Conservation (phyloP, 2,113 vertebrate genomes). For the Ctenodactylus gundi region DNA sequence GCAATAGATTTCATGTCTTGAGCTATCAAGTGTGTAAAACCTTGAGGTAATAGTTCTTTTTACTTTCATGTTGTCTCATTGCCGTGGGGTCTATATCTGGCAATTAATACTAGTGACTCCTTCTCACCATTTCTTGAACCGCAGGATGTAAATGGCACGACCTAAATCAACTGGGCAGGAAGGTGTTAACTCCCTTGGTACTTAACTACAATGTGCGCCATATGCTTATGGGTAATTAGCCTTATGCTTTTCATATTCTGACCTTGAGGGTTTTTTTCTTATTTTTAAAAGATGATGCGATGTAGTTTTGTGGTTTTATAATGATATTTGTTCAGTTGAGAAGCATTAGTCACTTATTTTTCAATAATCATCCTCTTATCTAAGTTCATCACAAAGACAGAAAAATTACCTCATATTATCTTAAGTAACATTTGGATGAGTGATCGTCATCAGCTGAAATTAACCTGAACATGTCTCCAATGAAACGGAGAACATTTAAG, state of each 20-base stretch:
- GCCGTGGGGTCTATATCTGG: conserved; percentile 41
- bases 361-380: conserved; percentile 46
- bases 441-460: conserved; percentile 69
- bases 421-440: conserved; percentile 67
- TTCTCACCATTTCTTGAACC: conserved; percentile 17
- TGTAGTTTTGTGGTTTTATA: conserved; percentile 44
- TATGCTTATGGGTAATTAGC: conserved; percentile 2
- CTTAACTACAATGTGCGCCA: neutral
- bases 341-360: conserved; percentile 38
- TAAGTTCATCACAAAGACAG: conserved; percentile 49
- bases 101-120: conserved; percentile 44
- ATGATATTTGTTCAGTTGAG: conserved; percentile 31
- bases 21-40: neutral
- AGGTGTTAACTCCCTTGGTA: conserved; percentile 51
- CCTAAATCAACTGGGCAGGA: conserved; percentile 53
- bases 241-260: neutral
- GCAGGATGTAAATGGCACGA: conserved; percentile 41
- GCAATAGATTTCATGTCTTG: neutral
- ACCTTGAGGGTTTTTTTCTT: conserved; percentile 28
- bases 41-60: neutral
- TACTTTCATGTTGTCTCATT: neutral
- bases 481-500: conserved; percentile 67
- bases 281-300: neutral
- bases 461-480: conserved; percentile 71
- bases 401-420: conserved; percentile 48